phyloP scores from a whole-genome alignment of 2,888 invertebrate species.

The Oscheius sp. region DNA sequence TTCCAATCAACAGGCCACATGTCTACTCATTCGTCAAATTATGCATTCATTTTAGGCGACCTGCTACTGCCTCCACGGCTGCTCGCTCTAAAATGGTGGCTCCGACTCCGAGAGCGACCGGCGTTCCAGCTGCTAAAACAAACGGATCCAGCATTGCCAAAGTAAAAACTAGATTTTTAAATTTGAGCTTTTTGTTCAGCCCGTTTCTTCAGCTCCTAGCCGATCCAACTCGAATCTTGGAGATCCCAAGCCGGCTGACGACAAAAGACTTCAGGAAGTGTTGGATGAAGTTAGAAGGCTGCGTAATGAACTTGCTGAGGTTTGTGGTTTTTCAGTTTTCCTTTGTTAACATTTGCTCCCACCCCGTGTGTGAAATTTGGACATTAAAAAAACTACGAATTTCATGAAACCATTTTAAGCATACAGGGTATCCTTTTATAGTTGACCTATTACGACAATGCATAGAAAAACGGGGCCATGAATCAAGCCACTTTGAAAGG shows the following conservation, averaged over 20 bases:
- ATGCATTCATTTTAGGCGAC: slow-evolving; percentile 19
- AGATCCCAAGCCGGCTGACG: slow-evolving; percentile 40
- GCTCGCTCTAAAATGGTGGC: slow-evolving; percentile 23
- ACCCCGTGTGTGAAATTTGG: no score
- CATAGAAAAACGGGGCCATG: no score
- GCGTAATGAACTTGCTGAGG: slow-evolving; percentile 65
- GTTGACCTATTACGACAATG: no score
- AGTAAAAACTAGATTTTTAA: not conserved
- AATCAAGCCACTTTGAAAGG: no score
- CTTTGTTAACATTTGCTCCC: not conserved
- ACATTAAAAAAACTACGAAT: no score
- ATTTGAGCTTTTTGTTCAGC: not conserved
- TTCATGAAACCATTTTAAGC: no score
- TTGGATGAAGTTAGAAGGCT: slow-evolving; percentile 48
- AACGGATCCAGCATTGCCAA: slow-evolving; percentile 25
- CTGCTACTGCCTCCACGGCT: slow-evolving; percentile 2
- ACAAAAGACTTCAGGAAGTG: slow-evolving; percentile 30
- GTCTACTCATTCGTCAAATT: slow-evolving; percentile 4
- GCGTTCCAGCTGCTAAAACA: slow-evolving; percentile 9
- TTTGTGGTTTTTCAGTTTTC: slow-evolving; percentile 15
- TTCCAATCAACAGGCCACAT: not conserved
- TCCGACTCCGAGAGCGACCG: slow-evolving; percentile 6
- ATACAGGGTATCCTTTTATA: no score
- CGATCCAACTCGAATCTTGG: slow-evolving; percentile 41
- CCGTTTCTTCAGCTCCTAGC: slow-evolving; percentile 36